A percentile compares a stretch with the other conserved stretches of the same genome.
phyloP scores from a whole-genome alignment of 2,797 vertebrate genomes.

The Champsocephalus gunnari region DNA sequence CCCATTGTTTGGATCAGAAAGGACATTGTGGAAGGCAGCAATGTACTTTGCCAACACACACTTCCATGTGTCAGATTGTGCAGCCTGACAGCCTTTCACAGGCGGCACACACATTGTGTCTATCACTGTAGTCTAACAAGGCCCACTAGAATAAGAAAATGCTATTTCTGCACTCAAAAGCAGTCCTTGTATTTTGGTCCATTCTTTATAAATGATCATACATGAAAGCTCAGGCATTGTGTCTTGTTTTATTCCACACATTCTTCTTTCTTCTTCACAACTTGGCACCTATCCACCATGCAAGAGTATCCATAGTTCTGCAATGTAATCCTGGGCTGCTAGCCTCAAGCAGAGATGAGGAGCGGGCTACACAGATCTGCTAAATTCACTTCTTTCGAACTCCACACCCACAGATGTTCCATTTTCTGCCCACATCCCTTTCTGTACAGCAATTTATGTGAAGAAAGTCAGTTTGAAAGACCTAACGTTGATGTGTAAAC shows the following conservation, averaged over 20 bases:
- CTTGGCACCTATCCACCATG: background rate
- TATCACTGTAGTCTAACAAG: constrained; percentile 9
- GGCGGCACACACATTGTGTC: constrained; percentile 14
- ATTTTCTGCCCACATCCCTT: no score
- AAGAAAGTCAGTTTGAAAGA: no score
- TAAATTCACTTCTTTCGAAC: background rate
- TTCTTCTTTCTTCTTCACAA: background rate
- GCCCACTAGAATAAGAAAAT: background rate
- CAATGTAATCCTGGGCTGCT: background rate
- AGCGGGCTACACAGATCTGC: background rate
- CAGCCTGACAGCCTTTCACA: no score
- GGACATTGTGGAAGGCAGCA: background rate
- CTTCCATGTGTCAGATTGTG: no score
- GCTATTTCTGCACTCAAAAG: background rate
- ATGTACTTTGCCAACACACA: background rate
- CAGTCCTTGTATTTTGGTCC: background rate
- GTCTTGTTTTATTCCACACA: background rate
- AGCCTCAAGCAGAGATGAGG: background rate
- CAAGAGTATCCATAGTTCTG: background rate
- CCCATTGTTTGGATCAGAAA: constrained; percentile 16
- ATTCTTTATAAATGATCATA: constrained; percentile 1
- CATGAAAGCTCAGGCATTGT: background rate
- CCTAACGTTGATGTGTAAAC: no score
- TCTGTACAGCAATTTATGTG: background rate
- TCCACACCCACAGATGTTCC: no score